These are phyloP conservation scores for Rhombomys opimus DNA, from an alignment of 2,113 vertebrate genomes.

Conservation along the genomic window DNA sequence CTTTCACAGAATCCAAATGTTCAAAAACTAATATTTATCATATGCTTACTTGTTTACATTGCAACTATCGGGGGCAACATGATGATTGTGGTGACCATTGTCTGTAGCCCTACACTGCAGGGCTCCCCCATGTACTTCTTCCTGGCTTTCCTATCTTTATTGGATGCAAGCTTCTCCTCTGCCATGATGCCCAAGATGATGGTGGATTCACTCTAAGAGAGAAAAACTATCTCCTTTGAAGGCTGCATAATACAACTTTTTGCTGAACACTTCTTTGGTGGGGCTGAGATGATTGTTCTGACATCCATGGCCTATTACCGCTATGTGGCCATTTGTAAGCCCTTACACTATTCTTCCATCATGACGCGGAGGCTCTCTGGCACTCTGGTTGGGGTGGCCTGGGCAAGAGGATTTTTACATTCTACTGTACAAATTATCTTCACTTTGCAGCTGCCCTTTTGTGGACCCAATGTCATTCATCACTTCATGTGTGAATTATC, in stretches of 20 bases:
- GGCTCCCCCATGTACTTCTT: constrained; percentile 79
- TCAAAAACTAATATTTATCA: constrained; percentile 51
- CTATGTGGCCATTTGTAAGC: constrained; percentile 78
- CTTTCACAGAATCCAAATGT: constrained; percentile 62
- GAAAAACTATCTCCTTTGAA: constrained; percentile 61
- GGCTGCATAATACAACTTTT: constrained; percentile 75
- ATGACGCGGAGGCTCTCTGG: constrained; percentile 59
- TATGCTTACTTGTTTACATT: not conserved
- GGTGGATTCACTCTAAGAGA: constrained; percentile 42
- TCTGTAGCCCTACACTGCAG: constrained; percentile 36
- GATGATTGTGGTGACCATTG: constrained; percentile 45
- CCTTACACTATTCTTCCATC: constrained; percentile 72
- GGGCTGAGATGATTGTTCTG: constrained; percentile 73
- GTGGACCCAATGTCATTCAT: constrained; percentile 67
- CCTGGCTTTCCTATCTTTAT: constrained; percentile 73
- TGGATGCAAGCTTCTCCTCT: constrained; percentile 74
- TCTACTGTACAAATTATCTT: constrained; percentile 71
- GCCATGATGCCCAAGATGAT: constrained; percentile 78
- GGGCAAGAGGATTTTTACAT: constrained; percentile 67
- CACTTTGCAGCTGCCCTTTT: constrained; percentile 69
- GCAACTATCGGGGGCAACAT: constrained; percentile 54
- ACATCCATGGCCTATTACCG: constrained; percentile 78
- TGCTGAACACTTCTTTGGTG: constrained; percentile 72
- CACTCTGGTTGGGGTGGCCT: constrained; percentile 60
- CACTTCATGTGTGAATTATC: constrained; percentile 80